phyloP scores from a whole-genome alignment of 2,797 vertebrate species.

The Manis crassicaudata region DNA sequence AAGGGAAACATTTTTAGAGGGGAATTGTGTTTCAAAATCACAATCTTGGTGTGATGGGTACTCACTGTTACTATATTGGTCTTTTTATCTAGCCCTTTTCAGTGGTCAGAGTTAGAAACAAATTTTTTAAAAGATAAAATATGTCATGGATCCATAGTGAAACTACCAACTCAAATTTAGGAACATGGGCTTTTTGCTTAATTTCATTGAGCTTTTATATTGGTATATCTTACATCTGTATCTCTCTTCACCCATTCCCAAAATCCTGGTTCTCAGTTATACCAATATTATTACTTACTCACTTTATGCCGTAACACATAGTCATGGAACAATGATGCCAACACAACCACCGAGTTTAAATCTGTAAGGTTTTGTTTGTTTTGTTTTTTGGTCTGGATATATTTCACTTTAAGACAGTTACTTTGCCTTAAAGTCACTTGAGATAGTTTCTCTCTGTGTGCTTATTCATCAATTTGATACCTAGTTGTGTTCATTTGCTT shows the following conservation, averaged over 20 bases:
- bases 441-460: background rate
- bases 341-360: background rate
- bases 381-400: background rate
- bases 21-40: background rate
- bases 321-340: background rate
- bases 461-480: background rate
- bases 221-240: background rate
- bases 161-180: background rate
- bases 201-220: background rate
- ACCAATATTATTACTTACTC: background rate
- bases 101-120: background rate
- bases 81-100: background rate
- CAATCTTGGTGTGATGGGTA: background rate
- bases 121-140: background rate
- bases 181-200: background rate
- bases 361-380: background rate
- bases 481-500: conserved; percentile 18
- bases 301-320: background rate
- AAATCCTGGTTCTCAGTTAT: background rate
- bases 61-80: background rate
- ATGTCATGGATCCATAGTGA: background rate
- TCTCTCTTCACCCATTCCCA: background rate
- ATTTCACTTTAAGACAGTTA: background rate
- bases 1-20: background rate
- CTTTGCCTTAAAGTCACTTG: background rate